Evolutionary conservation across 2,113 vertebrate genomes (phyloP), one percentile per base, ranked within the genome.

Genomic region (Sorex araneus): DNA sequence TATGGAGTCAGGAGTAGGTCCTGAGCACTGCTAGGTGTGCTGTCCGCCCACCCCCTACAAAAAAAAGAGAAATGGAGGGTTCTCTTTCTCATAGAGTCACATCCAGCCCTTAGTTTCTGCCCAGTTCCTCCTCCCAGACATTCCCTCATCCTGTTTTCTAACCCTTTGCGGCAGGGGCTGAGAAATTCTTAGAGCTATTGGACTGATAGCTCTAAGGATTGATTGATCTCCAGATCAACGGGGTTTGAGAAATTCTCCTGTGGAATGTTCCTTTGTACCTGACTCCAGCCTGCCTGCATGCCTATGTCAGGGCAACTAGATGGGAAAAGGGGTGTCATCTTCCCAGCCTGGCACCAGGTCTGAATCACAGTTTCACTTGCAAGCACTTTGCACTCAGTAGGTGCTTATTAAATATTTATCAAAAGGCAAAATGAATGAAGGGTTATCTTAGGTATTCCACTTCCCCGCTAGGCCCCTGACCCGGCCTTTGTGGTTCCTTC

Each of bases 401-500:
- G 70, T 95, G 32, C 78, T 92, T 92, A 78, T 47, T 90, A 77
- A 89, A 27, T 82, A 89, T 75, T 94, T 83, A 77, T 71, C 43
- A 25, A 84, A 23, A 89, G 67, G 54, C 71, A 54, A 28, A 75
- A 57, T 89, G 74, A 93, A 70, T 66, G 83, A 64, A 83, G 73
- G 74, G 84, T 28, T 81, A 28, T 57, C 21, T 28, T 57, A 60
- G 74, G 67, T 21, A 47, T 47, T 74, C 74, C 45, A 16, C 19
- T 60, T 47, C 50, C 30, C 15, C 21, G 32, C n/a, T 70, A 9
- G 28, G 66, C 28, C 66, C 66, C 28, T 70, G 47, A 57, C 70
- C 57, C 73, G 75, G 69, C 34, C 64, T 88, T 87, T 90, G 43
- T 87, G 34, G 19, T 50, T 66, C 45, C 79, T 54, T 57, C 60